Evolutionary conservation across 1,140 invertebrate species (phyloP), one percentile per base, ranked within the genome.

Genomic region (Monomorium pharaonis): DNA sequence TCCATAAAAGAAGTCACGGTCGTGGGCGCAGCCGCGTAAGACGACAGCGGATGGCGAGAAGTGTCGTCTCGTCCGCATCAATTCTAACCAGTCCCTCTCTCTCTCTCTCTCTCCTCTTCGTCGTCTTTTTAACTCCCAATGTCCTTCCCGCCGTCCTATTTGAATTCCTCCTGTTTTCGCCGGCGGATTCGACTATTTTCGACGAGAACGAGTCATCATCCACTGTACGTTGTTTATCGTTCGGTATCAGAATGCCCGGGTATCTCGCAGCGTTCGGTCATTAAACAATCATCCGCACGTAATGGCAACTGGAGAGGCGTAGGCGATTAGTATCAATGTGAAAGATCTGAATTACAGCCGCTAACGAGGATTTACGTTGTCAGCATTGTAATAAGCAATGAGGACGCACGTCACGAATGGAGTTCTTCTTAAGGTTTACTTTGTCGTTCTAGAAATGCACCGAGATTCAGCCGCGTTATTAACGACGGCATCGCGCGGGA

Each of bases 1-100:
- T 88, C 81, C 81, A 85, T 84, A 90, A 92, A 92, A 90, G 89
- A 51, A 33, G 88, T 85, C 88, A 74, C 70, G 83, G 83, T 85
- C 81, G 87, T 86, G 85, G 65, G 77, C 60, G 10, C 62, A 18
- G 58, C 3, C 27, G 24, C 60, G 47, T 47, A 65, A 86, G 37
- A 76, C 47, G 51, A 6, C n/a, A 33, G 60, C 42, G 88, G 7
- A 67, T 27, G 44, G 72, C 49, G 86, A 69, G 74, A 88, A 86
- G 83, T 74, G 87, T 83, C 75, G 70, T 70, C 54, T 49, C 69
- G 58, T 60, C 27, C 58, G 62, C 49, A 62, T 44, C 58, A 42
- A 54, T 88, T 81, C 74, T 77, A 78, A 89, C 87, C 88, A 78
- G 76, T 80, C 77, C 44, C 21, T 21, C 63, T 21, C n/a, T 16